These are phyloP conservation scores for Pholis gunnellus DNA, from an alignment of 2,113 vertebrate genomes.

Conservation along the genomic window DNA sequence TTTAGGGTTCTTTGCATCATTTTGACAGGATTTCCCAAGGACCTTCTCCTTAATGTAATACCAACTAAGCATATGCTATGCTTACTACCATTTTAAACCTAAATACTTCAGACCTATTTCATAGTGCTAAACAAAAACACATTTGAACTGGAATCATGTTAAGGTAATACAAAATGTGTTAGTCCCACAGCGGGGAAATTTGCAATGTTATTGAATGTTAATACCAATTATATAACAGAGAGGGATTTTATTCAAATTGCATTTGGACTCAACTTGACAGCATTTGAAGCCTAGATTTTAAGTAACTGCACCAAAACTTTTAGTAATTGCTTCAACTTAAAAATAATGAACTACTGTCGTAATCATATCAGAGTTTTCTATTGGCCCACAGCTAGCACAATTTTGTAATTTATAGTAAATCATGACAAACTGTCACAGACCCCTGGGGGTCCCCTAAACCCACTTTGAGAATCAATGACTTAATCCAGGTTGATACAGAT, in stretches of 20 bases:
- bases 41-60: neutral
- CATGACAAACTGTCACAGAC: neutral
- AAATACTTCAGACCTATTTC: neutral
- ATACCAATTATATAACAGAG: neutral
- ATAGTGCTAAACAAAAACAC: neutral
- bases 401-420: neutral
- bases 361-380: neutral
- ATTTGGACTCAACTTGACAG: no score
- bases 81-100: neutral
- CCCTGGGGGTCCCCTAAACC: neutral
- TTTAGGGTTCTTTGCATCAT: no score
- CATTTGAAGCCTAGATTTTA: neutral
- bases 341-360: no score
- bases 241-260: neutral
- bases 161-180: no score
- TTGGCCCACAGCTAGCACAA: neutral
- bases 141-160: neutral
- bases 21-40: no score
- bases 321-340: no score
- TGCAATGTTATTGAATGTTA: neutral
- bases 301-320: neutral
- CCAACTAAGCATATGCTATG: neutral
- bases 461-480: no score
- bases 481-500: neutral
- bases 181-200: neutral